Evolutionary conservation across 2,113 vertebrate genomes (phyloP).

Genomic region (Hassar affinis): DNA sequence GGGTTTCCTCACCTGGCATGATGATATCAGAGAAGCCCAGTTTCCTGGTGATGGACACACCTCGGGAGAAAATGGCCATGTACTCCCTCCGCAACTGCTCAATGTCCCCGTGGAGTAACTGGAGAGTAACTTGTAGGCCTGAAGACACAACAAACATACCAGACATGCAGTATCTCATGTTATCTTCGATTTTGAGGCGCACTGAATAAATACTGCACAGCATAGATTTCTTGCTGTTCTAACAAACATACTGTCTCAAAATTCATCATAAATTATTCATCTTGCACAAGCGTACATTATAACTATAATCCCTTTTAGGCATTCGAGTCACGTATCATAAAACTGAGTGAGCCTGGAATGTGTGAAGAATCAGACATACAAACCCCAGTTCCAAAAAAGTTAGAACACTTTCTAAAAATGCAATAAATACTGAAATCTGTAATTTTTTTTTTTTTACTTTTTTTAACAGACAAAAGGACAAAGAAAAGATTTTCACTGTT

Average conservation of each 20-base stretch:
- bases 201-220: background rate
- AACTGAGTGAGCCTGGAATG: background rate
- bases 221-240: background rate
- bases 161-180: background rate
- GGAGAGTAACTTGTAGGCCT: conserved; percentile 94
- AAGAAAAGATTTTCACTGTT: no score
- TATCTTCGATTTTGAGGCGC: background rate
- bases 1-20: conserved; percentile 86
- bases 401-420: no score
- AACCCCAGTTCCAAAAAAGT: no score
- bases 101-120: conserved; percentile 94
- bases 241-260: background rate
- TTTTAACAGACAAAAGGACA: no score
- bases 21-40: conserved; percentile 97
- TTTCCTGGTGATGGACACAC: conserved; percentile 92
- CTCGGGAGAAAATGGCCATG: conserved; percentile 89
- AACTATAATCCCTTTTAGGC: background rate
- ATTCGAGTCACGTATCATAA: background rate
- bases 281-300: background rate
- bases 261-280: no score
- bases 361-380: background rate
- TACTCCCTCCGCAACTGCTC: conserved; percentile 94
- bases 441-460: no score
- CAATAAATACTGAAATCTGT: no score
- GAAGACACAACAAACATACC: conserved; percentile 5